phyloP scores from a whole-genome alignment of 2,797 vertebrate species.

The Caiman crocodilus region DNA sequence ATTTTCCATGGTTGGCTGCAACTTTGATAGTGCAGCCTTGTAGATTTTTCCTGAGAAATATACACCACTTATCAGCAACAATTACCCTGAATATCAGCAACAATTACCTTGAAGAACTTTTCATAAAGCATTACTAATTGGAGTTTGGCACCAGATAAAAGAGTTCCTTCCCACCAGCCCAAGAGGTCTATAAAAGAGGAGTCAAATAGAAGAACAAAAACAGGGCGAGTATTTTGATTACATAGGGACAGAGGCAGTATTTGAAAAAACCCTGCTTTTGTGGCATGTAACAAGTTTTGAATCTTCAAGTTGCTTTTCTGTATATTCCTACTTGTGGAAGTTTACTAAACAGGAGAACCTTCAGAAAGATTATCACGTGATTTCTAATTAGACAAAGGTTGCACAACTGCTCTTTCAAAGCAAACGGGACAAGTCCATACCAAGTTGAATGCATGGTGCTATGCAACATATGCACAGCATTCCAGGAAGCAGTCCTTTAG shows the following conservation, averaged over 20 bases:
- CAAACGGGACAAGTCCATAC: neutral
- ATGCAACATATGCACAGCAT: neutral
- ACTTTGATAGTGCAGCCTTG: neutral
- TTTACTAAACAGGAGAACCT: neutral
- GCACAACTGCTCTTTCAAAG: neutral
- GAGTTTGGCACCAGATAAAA: neutral
- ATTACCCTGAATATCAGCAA: neutral
- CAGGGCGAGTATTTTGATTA: neutral
- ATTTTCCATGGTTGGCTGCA: neutral
- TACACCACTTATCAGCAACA: neutral
- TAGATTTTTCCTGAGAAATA: neutral
- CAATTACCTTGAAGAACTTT: neutral
- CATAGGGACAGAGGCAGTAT: neutral
- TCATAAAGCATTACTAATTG: neutral
- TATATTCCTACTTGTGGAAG: neutral
- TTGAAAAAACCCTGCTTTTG: neutral
- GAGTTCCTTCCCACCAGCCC: neutral
- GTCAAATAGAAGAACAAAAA: neutral
- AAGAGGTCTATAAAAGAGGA: neutral
- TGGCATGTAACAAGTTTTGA: neutral
- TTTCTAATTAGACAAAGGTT: slow-evolving; percentile 7
- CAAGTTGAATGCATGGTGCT: neutral
- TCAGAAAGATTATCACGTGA: neutral
- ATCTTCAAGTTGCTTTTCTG: neutral
- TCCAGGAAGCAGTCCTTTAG: neutral